Evolutionary conservation across 2,797 vertebrate species (phyloP).

Genomic region (Sorex maritimensis): DNA sequence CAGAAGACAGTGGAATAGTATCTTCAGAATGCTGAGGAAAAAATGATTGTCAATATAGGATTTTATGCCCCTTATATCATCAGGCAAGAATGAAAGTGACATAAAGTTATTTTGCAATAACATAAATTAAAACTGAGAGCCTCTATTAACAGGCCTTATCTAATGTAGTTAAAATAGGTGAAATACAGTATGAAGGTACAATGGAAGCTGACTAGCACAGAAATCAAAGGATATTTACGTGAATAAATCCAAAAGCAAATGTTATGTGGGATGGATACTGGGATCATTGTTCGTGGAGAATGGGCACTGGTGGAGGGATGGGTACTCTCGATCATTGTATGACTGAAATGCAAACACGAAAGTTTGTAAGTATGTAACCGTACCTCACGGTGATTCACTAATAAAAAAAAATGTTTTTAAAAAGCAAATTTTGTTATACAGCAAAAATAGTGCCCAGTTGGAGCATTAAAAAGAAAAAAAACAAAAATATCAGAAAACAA

Average conservation of each 20-base stretch:
- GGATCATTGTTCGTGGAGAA: no score
- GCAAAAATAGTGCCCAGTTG: constrained; percentile 27
- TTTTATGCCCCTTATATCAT: constrained; percentile 56
- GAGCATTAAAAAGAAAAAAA: constrained; percentile 48
- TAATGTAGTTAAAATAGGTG: constrained; percentile 50
- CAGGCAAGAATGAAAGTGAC: constrained; percentile 58
- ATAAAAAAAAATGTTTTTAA: neutral
- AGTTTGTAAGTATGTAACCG: no score
- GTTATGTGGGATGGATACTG: neutral
- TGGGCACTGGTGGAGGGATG: no score
- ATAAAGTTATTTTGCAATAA: constrained; percentile 33
- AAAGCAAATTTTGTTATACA: neutral
- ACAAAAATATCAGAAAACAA: constrained; percentile 35
- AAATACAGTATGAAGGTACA: constrained; percentile 21
- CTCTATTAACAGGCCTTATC: constrained; percentile 50
- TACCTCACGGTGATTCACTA: no score
- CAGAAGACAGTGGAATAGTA: constrained; percentile 60
- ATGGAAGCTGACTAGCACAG: neutral
- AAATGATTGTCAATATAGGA: constrained; percentile 60
- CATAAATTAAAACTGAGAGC: neutral
- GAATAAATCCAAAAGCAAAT: constrained; percentile 45
- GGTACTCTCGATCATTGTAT: no score
- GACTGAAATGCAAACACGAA: no score
- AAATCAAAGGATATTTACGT: constrained; percentile 54
- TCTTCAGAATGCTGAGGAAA: constrained; percentile 70